Base-by-base conservation (phyloP, 1,140 invertebrate species). In the Coptotermes formosanus region DNA sequence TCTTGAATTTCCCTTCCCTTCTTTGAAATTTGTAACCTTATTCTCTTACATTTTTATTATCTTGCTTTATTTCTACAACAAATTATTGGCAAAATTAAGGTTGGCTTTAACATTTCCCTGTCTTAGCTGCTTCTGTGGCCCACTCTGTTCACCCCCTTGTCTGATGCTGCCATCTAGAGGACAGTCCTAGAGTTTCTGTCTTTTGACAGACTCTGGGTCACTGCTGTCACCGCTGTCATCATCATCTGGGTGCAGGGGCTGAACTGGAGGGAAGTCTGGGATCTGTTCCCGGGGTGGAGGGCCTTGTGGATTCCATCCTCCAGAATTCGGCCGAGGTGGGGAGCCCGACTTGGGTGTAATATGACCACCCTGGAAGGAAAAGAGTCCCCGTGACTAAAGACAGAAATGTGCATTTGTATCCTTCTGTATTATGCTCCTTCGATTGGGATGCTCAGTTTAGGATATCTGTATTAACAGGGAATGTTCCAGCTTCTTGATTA, bases 181-280 rank as follows among this genome's bases (percentile, higher is more conserved):
- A 43, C 75, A 38, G 43, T 85, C 82, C 88, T 89, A 89, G 85
- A 89, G 88, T 85, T 89, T 89, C 75, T 88, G 88, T 82, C 89
- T 88, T 86, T 89, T 89, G 87, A 89, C 88, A 8, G 88, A 90
- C 82, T 90, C 89, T 6, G 89, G 88, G 84, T 90, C 89, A 43
- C 89, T 89, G 21, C 89, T 89, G 84, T 90, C 90, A 21, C 89
- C 89, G 86, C 88, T 88, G 88, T 90, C 89, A 45, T 89, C 89
- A 52, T 89, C 88, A 59, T 88, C 89, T 2, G 89, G 89, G 30
- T 89, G 89, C 75, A 89, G 88, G 3, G 89, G 89, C 86, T 90
- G 89, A 55, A 90, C 88, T 2, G 89, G 89, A 85, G 90, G 89
- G 88, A 91, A 91, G 88, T 91, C 90, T 7, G 90, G 90, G 85